Evolutionary conservation across 2,888 invertebrate genomes (phyloP).

Genomic region (Chironomus riparius): DNA sequence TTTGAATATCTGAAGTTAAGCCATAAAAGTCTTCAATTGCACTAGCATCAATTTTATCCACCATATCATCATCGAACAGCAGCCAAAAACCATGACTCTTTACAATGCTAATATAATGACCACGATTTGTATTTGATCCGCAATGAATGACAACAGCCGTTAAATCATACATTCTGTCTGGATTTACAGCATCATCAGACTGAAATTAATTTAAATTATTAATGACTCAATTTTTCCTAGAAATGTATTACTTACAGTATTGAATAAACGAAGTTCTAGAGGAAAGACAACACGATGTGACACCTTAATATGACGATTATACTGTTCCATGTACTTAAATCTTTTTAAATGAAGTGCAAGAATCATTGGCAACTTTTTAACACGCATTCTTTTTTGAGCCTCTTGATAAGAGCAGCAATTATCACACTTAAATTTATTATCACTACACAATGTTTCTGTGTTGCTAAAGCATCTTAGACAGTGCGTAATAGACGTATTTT

Average conservation of each 20-base stretch:
- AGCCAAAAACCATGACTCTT: constrained; percentile 99
- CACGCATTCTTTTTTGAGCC: constrained; percentile 96
- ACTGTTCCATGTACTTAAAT: constrained; percentile 96
- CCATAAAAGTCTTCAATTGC: constrained; percentile 99
- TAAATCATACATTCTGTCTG: constrained; percentile 95
- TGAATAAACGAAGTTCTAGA: constrained; percentile 91
- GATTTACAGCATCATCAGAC: constrained; percentile 98
- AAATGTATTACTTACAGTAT: constrained; percentile 57
- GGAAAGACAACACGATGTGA: constrained; percentile 99
- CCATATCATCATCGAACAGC: constrained; percentile 99
- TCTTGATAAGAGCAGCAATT: constrained; percentile 99
- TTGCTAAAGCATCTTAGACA: constrained; percentile 96
- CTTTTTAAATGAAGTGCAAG: constrained; percentile 95
- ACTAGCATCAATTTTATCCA: constrained; percentile 99
- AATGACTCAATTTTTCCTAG: constrained; percentile 16
- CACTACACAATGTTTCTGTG: constrained; percentile 96
- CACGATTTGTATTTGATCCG: constrained; percentile 97
- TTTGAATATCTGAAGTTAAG: constrained; percentile 94
- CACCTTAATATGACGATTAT: constrained; percentile 96
- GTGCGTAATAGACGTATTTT: constrained; percentile 98
- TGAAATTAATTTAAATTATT: constrained; percentile 40
- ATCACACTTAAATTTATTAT: constrained; percentile 99
- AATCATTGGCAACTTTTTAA: constrained; percentile 96
- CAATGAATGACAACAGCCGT: constrained; percentile 99
- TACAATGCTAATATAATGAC: constrained; percentile 99